These are phyloP conservation scores for Myotis planiceps DNA, from an alignment of 2,797 vertebrate genomes.

Conservation along the genomic window DNA sequence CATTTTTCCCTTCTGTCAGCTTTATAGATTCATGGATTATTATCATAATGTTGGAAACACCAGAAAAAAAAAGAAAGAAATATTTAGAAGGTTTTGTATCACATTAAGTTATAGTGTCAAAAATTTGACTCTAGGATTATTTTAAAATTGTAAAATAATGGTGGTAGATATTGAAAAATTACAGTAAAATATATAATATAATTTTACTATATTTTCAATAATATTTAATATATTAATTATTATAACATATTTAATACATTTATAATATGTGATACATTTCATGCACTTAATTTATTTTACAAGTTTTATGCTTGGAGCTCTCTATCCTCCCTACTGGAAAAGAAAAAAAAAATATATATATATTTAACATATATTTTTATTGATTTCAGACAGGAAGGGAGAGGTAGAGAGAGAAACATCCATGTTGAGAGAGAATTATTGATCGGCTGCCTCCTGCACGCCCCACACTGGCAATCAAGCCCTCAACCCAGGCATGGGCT, in stretches of 20 bases:
- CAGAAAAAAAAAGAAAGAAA: not conserved
- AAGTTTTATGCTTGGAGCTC: not conserved
- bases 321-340: not conserved
- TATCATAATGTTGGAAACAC: not conserved
- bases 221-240: not conserved
- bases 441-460: no score
- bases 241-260: not conserved
- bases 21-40: not conserved
- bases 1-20: not conserved
- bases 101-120: not conserved
- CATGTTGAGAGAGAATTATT: no score
- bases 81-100: not conserved
- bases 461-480: no score
- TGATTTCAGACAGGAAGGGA: no score
- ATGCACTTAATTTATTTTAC: not conserved
- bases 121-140: not conserved
- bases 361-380: no score
- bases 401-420: no score
- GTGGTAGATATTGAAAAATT: not conserved
- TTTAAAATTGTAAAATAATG: not conserved
- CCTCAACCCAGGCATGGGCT: no score
- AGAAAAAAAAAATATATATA: not conserved
- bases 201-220: not conserved
- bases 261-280: not conserved
- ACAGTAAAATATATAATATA: not conserved